These are phyloP conservation scores for Leuctra nigra DNA, from an alignment of 2,888 invertebrate species.

Conservation along the genomic window DNA sequence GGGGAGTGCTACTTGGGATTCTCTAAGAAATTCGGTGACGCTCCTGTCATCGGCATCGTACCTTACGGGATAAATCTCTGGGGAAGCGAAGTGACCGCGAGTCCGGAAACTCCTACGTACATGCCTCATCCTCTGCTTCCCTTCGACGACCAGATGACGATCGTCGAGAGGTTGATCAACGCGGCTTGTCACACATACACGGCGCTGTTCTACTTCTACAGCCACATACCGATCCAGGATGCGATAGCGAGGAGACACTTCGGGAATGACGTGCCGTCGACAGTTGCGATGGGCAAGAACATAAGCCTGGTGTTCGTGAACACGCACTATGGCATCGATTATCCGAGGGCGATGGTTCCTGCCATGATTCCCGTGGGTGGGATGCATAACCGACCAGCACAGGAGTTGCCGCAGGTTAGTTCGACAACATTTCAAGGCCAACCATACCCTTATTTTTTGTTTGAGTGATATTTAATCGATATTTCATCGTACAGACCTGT, in stretches of 20 bases:
- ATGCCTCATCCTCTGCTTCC: slow-evolving; percentile 16
- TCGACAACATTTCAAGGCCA: no score
- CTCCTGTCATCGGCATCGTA: slow-evolving; percentile 24
- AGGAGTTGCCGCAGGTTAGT: slow-evolving; percentile 42
- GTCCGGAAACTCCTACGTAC: slow-evolving; percentile 24
- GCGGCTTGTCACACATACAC: slow-evolving; percentile 10
- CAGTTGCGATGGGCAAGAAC: slow-evolving; percentile 43
- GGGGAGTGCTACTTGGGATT: slow-evolving; percentile 24
- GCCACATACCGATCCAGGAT: slow-evolving; percentile 21
- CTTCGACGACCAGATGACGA: slow-evolving; percentile 25
- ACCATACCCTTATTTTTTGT: no score
- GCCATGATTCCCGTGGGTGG: slow-evolving; percentile 41
- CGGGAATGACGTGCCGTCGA: slow-evolving; percentile 26
- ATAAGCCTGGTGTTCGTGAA: slow-evolving; percentile 42
- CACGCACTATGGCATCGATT: slow-evolving; percentile 34
- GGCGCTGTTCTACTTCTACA: background rate
- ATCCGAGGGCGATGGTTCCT: slow-evolving; percentile 40
- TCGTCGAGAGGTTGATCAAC: slow-evolving; percentile 25
- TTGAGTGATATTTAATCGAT: no score
- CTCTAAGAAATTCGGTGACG: slow-evolving; percentile 18
- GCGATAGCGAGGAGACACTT: slow-evolving; percentile 26
- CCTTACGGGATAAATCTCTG: slow-evolving; percentile 24
- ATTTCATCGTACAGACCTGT: no score
- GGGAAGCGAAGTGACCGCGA: slow-evolving; percentile 18
- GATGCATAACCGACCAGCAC: slow-evolving; percentile 39